Percentiles rank a stretch among this genome's conserved stretches.
phyloP scores from a whole-genome alignment of 2,888 invertebrate species.

The Belgica antarctica region DNA sequence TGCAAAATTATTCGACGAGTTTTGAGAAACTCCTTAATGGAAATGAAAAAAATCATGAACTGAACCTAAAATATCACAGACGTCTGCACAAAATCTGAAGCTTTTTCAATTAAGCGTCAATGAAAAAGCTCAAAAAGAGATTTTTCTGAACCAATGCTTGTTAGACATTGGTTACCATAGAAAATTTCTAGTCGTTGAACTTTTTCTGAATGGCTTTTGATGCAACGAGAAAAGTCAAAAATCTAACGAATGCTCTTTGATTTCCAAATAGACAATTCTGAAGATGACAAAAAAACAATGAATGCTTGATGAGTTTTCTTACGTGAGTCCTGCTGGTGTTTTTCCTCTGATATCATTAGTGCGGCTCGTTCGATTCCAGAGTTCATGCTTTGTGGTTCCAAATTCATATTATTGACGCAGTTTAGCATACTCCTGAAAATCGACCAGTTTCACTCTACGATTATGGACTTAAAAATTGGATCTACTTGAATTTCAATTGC shows the following conservation, averaged over 20 bases:
- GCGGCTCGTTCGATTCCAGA: conserved; percentile 73
- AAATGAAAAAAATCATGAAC: too few relatives aligned
- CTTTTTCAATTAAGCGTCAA: not conserved
- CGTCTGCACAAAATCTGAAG: not conserved
- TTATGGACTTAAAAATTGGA: conserved; percentile 48
- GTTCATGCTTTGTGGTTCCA: conserved; percentile 81
- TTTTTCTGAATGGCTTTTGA: too few relatives aligned
- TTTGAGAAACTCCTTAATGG: too few relatives aligned
- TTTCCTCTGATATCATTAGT: conserved; percentile 74
- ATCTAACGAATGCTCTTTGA: not conserved
- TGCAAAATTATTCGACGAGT: too few relatives aligned
- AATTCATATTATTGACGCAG: conserved; percentile 88
- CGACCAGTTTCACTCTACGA: conserved; percentile 51
- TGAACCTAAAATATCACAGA: too few relatives aligned
- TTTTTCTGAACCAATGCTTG: not conserved
- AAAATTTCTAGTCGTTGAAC: not conserved
- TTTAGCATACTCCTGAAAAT: conserved; percentile 89
- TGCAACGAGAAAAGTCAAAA: too few relatives aligned
- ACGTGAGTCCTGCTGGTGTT: conserved; percentile 77
- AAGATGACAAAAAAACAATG: not conserved
- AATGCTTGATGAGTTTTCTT: too few relatives aligned
- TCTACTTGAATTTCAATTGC: conserved; percentile 31
- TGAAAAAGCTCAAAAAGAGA: too few relatives aligned
- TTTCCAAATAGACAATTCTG: not conserved
- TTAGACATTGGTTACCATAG: not conserved